Evolutionary conservation across 2,113 vertebrate genomes (phyloP).

Genomic region (Montifringilla adamsi): DNA sequence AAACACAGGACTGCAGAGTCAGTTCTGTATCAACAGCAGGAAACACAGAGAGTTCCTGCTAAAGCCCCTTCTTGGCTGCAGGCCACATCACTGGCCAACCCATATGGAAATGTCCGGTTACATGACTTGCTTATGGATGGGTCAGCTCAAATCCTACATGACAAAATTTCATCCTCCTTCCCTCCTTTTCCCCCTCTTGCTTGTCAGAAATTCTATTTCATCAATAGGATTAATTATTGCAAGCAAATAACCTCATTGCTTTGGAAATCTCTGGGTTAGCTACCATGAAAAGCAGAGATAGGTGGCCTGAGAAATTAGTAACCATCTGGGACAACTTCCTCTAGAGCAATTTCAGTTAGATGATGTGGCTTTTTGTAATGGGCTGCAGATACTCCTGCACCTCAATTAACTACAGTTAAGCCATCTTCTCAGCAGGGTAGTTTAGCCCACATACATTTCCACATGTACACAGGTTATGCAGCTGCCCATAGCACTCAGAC

Average conservation of each 20-base stretch:
- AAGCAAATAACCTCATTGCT: background rate
- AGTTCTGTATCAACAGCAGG: background rate
- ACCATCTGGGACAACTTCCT: background rate
- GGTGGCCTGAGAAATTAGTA: background rate
- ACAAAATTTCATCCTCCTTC: background rate
- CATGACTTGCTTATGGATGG: background rate
- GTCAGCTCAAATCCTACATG: background rate
- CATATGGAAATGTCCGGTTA: background rate
- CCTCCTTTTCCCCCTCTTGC: background rate
- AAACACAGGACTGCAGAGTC: background rate
- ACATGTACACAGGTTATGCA: background rate
- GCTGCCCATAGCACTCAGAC: background rate
- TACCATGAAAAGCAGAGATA: background rate
- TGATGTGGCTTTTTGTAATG: background rate
- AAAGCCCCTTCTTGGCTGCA: constrained; percentile 41
- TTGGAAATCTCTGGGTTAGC: background rate
- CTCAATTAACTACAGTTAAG: background rate
- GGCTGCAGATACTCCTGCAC: background rate
- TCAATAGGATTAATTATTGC: background rate
- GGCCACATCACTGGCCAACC: background rate
- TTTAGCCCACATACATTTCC: background rate
- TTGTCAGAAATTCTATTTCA: background rate
- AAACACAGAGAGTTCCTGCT: constrained; percentile 15
- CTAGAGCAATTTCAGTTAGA: background rate
- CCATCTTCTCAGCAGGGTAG: background rate